Base-by-base conservation (phyloP, 2,888 invertebrate genomes). In the Rotaria macrura region DNA sequence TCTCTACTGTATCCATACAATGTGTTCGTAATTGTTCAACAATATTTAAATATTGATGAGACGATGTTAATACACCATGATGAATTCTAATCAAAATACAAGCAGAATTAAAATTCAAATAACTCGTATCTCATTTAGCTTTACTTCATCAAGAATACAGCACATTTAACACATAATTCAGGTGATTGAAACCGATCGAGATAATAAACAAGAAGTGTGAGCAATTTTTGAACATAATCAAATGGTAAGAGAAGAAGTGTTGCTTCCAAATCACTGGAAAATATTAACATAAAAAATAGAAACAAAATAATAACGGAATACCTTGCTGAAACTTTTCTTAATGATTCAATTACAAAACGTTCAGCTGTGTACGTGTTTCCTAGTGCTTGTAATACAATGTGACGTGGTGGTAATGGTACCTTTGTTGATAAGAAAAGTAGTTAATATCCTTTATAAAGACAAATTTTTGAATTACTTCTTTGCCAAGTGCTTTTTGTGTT, bases 251-350 rank as follows among this genome's bases (percentile, higher is more conserved):
- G 92, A 0, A 97, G 91, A 0, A 98, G 92, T 0, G 96, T 93
- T 91, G 96, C 96, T 91, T 97, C 96, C 87, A 98, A 91, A 89
- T 97, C 96, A 89, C 97, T 95, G 91, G 10, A 92, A 92, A 87
- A 2, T 29, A 29, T 47, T 47, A 47, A 20, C 38, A 34, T 12
- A 25, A 25, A 10, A 12, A n/a, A 23, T 23, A 43, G 23, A 34
- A 25, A 14, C 17, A 34, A 34, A n/a, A 79, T 4, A 20, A 40
- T 12, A 49, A 49, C 17, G 4, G 9, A 17, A 88, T 91, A 95
- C 95, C 95, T 96, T 2, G 95, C 93, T 87, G 95, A 93, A 88
- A 97, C 94, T 89, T 93, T 93, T 89, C 93, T 93, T 34, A 98
- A 89, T 5, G 94, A 94, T 90, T 94, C 94, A 7, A 95, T 91